phyloP scores from a whole-genome alignment of 30 jellyfish, hydroid and myxozoan species.

The Morbakka virulenta region DNA sequence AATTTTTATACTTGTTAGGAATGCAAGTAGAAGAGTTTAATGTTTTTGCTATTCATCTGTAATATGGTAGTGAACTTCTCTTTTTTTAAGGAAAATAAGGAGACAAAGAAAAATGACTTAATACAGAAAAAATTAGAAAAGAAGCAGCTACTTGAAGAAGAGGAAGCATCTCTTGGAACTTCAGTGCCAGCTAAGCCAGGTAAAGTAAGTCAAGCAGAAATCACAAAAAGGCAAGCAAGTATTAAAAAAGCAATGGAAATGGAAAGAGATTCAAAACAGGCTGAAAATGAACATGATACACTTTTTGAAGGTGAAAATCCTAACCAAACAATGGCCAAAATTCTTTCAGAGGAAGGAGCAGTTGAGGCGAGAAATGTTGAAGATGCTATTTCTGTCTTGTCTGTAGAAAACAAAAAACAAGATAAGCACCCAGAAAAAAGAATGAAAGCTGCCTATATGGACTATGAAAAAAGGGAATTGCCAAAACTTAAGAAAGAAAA shows the following conservation, averaged over 20 bases:
- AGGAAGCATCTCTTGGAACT: conserved; percentile 30
- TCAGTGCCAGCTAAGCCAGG: conserved; percentile 11
- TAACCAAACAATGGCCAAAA: conserved; percentile 71
- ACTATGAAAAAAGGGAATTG: conserved; percentile 66
- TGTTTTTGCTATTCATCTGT: no score
- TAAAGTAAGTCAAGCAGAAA: conserved; percentile 77
- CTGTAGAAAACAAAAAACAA: conserved; percentile 6
- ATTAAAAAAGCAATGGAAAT: conserved; percentile 21
- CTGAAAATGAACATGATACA: conserved; percentile 7
- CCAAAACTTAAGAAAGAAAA: conserved; percentile 79
- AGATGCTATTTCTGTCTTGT: conserved; percentile 77
- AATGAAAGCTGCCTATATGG: conserved; percentile 88
- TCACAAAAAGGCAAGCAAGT: conserved; percentile 44
- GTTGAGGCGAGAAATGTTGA: conserved; percentile 78
- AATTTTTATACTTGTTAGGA: no score
- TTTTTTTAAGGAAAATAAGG: conserved; percentile 58
- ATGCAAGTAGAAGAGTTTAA: no score
- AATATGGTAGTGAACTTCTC: neutral
- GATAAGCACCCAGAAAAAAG: conserved; percentile 87
- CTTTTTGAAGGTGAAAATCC: conserved; percentile 76
- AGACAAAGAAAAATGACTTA: conserved; percentile 52
- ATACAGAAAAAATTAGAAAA: conserved; percentile 67
- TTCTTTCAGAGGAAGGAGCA: conserved; percentile 64
- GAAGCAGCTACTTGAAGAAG: conserved; percentile 63
- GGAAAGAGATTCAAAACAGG: conserved; percentile 31